A percentile compares a stretch with the other conserved stretches of the same genome.
Evolutionary conservation across 2,888 invertebrate species (phyloP).

Genomic region (Baronia brevicornis): DNA sequence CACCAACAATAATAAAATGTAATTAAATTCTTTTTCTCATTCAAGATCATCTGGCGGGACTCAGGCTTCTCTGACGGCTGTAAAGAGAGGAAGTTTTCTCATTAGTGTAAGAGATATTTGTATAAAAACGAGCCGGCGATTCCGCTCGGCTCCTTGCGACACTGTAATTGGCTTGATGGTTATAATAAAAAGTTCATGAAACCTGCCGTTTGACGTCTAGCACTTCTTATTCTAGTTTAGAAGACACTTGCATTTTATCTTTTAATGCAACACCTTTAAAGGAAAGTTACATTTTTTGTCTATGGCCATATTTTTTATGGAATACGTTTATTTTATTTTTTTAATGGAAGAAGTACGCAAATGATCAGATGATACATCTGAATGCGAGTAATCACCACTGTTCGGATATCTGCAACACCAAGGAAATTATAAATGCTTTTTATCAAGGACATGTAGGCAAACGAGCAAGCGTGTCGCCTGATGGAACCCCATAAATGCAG

Average conservation of each 20-base stretch:
- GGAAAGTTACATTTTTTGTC: no score
- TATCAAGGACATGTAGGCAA: no score
- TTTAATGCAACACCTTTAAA: constrained; percentile 24
- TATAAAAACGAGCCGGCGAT: constrained; percentile 58
- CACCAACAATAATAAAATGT: constrained; percentile 26
- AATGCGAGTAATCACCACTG: no score
- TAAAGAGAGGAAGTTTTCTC: constrained; percentile 62
- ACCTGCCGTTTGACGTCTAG: constrained; percentile 50
- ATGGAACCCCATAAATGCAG: no score
- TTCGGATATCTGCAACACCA: no score
- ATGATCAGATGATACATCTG: no score
- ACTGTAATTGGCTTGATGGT: constrained; percentile 71
- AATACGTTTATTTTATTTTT: no score
- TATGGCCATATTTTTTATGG: no score
- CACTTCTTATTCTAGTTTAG: constrained; percentile 53
- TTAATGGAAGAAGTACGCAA: no score
- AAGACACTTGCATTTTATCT: constrained; percentile 57
- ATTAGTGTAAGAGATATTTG: constrained; percentile 65
- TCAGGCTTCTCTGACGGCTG: constrained; percentile 34
- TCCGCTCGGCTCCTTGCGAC: constrained; percentile 46
- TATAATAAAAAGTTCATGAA: constrained; percentile 70
- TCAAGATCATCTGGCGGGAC: constrained; percentile 57
- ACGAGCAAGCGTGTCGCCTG: no score
- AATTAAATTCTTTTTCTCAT: constrained; percentile 43
- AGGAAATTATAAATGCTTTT: no score